These are phyloP conservation scores for Meriones psammophilus DNA, from an alignment of 2,797 vertebrate genomes.

Conservation along the genomic window DNA sequence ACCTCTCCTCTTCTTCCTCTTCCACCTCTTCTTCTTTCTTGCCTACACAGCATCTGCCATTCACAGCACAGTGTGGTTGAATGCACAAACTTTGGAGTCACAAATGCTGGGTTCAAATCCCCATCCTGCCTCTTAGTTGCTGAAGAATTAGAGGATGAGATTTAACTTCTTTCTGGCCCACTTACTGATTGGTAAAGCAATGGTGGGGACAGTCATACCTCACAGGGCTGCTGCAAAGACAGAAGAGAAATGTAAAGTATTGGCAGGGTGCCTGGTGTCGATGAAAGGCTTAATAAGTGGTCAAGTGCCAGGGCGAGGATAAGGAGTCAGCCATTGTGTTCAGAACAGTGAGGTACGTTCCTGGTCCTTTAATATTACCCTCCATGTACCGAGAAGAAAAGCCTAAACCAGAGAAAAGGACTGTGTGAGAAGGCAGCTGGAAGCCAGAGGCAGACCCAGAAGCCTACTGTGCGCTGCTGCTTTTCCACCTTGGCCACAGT, in stretches of 20 bases:
- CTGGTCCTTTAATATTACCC: not conserved
- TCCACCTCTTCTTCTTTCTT: not conserved
- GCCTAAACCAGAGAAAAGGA: not conserved
- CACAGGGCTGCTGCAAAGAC: not conserved
- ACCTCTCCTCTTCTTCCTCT: fast-evolving
- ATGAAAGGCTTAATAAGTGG: not conserved
- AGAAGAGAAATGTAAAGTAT: not conserved
- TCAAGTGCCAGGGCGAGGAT: not conserved
- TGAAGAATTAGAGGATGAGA: not conserved
- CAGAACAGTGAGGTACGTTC: not conserved
- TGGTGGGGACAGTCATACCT: not conserved
- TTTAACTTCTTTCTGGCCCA: not conserved
- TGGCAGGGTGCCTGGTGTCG: not conserved
- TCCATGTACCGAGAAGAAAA: not conserved
- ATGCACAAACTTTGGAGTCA: not conserved
- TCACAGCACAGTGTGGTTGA: no score
- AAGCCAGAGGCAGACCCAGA: not conserved
- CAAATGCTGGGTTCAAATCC: not conserved
- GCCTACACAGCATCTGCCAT: not conserved
- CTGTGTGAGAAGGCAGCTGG: not conserved
- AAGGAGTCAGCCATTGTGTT: not conserved
- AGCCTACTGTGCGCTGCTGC: not conserved
- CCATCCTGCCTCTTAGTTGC: not conserved
- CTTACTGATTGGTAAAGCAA: not conserved
- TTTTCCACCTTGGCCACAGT: not conserved